Evolutionary conservation across 2,797 vertebrate genomes (phyloP).

Genomic region (Hoplostethus mediterraneus): DNA sequence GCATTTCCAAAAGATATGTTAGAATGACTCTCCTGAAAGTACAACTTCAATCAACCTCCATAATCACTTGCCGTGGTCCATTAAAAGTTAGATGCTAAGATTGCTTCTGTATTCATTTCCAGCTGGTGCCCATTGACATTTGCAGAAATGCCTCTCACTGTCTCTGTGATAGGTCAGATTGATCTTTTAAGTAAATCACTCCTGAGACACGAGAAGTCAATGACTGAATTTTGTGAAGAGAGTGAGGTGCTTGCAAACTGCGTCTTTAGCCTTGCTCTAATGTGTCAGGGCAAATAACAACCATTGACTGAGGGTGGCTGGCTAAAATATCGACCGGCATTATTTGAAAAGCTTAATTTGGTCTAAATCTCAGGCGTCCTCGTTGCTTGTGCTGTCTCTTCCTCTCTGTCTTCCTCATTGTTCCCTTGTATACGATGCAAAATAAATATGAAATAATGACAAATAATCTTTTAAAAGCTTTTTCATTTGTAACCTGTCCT

Average conservation of each 20-base stretch:
- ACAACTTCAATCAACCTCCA: background rate
- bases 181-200: slow-evolving; percentile 58
- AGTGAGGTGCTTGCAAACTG: slow-evolving; percentile 44
- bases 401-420: background rate
- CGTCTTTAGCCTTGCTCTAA: slow-evolving; percentile 34
- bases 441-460: too few species aligned
- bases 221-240: slow-evolving; percentile 29
- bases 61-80: background rate
- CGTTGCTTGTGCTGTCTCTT: slow-evolving; percentile 5
- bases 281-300: slow-evolving; percentile 35
- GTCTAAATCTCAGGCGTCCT: slow-evolving; percentile 1
- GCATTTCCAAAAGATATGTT: background rate
- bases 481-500: background rate
- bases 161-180: slow-evolving; percentile 46
- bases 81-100: background rate
- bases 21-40: background rate
- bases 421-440: background rate
- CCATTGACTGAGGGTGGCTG: slow-evolving; percentile 19
- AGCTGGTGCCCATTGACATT: slow-evolving; percentile 60
- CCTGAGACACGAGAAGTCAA: slow-evolving; percentile 33
- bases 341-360: slow-evolving; percentile 16
- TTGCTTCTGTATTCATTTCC: slow-evolving; percentile 51
- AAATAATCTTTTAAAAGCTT: background rate
- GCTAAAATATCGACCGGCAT: background rate
- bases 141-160: slow-evolving; percentile 37